phyloP scores from a whole-genome alignment of 2,113 vertebrate species.

The Pithys albifrons region DNA sequence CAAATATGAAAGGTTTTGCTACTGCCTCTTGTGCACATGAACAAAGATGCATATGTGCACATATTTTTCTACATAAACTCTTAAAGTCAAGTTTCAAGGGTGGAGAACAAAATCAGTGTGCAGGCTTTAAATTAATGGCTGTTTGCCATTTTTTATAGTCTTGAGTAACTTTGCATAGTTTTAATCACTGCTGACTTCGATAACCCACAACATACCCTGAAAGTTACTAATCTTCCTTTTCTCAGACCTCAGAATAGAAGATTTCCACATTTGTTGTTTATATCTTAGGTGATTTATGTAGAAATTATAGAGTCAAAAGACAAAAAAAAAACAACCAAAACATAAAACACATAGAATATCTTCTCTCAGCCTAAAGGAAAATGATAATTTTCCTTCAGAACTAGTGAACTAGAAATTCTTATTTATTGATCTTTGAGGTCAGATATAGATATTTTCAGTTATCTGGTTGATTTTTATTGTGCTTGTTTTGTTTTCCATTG shows the following conservation, averaged over 20 bases:
- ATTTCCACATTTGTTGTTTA: neutral
- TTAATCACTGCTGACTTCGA: neutral
- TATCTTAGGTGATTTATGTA: rapidly evolving
- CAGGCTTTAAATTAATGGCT: neutral
- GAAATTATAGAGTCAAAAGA: neutral
- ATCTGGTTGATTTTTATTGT: neutral
- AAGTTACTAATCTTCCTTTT: neutral
- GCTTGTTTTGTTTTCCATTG: neutral
- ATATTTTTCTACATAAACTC: neutral
- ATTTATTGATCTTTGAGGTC: constrained; percentile 27
- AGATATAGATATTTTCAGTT: neutral
- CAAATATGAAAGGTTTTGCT: neutral
- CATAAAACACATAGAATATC: neutral
- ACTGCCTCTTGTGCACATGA: neutral
- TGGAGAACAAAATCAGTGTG: neutral
- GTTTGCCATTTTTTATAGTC: neutral
- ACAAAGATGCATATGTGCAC: neutral
- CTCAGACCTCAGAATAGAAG: neutral
- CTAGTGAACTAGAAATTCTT: neutral
- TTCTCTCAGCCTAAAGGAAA: neutral
- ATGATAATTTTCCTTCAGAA: neutral
- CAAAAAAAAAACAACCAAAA: neutral
- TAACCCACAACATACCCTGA: neutral
- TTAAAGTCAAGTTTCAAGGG: neutral
- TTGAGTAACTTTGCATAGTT: neutral